These are phyloP conservation scores for Diprion similis DNA, from an alignment of 1,140 invertebrate species.

Conservation along the genomic window DNA sequence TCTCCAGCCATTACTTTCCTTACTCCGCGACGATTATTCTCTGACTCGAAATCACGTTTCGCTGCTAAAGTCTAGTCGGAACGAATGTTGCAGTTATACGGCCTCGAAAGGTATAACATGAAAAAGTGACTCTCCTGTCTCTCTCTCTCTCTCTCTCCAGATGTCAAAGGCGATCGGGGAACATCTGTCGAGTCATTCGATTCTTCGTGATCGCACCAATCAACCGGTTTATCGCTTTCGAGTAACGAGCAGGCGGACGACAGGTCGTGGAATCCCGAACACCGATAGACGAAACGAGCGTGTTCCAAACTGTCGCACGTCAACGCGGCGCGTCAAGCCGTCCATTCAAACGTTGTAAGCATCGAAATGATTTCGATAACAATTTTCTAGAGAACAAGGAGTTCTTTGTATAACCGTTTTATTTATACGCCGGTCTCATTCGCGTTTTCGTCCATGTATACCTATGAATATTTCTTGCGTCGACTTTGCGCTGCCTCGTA, in stretches of 20 bases:
- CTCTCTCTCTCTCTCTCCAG: too few species aligned
- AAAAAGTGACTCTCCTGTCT: too few species aligned
- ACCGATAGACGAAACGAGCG: too few species aligned
- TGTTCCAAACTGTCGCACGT: too few species aligned
- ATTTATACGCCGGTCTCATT: neutral
- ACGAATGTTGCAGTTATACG: too few species aligned
- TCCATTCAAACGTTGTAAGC: neutral
- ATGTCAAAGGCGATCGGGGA: neutral
- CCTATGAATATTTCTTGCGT: neutral
- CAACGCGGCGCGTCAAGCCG: too few species aligned
- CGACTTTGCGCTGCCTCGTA: neutral
- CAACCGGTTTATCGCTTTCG: neutral
- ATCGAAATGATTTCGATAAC: neutral
- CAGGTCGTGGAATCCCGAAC: too few species aligned
- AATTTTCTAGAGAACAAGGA: neutral
- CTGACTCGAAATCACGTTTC: too few species aligned
- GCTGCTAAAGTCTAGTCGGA: too few species aligned
- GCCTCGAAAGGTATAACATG: too few species aligned
- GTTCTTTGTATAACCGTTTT: neutral
- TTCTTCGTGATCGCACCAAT: neutral
- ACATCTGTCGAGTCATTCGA: slow-evolving; percentile 2
- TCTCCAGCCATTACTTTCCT: too few species aligned
- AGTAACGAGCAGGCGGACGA: neutral
- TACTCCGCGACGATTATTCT: too few species aligned
- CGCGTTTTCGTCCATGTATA: neutral